Conservation (phyloP, 1,140 invertebrate species). For the Drosophila grimshawi region DNA sequence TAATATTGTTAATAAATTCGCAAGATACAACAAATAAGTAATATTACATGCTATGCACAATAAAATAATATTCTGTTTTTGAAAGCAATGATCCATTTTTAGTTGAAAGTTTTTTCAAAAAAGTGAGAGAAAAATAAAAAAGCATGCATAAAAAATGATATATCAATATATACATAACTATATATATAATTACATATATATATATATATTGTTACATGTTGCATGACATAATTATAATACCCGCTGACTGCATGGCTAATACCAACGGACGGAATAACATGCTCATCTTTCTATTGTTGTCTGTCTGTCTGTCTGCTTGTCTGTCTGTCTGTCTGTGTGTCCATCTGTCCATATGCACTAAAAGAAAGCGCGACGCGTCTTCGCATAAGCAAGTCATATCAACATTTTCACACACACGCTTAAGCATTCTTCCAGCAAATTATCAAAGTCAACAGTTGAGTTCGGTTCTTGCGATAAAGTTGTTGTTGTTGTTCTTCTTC, state of each 20-base stretch:
- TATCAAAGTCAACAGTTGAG: slow-evolving; percentile 57
- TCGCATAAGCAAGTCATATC: slow-evolving; percentile 51
- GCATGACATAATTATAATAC: neutral
- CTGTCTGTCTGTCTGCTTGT: neutral
- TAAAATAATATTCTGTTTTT: too few relatives aligned
- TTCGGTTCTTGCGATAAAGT: slow-evolving; percentile 39
- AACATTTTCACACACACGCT: slow-evolving; percentile 12
- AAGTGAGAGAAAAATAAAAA: too few relatives aligned
- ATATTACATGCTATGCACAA: too few relatives aligned
- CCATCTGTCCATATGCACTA: slow-evolving; percentile 20
- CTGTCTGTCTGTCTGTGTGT: slow-evolving; percentile 7
- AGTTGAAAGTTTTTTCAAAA: too few relatives aligned
- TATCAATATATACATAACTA: too few relatives aligned
- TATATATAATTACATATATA: too few relatives aligned
- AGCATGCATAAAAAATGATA: too few relatives aligned
- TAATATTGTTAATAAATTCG: too few relatives aligned
- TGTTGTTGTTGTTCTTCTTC: neutral
- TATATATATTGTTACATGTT: neutral
- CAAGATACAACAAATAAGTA: too few relatives aligned
- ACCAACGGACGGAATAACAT: neutral
- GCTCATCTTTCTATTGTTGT: slow-evolving; percentile 9
- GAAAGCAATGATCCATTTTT: too few relatives aligned
- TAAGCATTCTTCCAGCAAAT: slow-evolving; percentile 23
- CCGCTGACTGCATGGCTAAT: neutral
- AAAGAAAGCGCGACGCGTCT: slow-evolving; percentile 39